Evolutionary conservation across 2,113 vertebrate species (phyloP), one percentile per base, ranked within the genome.

Genomic region (Casuarius casuarius): DNA sequence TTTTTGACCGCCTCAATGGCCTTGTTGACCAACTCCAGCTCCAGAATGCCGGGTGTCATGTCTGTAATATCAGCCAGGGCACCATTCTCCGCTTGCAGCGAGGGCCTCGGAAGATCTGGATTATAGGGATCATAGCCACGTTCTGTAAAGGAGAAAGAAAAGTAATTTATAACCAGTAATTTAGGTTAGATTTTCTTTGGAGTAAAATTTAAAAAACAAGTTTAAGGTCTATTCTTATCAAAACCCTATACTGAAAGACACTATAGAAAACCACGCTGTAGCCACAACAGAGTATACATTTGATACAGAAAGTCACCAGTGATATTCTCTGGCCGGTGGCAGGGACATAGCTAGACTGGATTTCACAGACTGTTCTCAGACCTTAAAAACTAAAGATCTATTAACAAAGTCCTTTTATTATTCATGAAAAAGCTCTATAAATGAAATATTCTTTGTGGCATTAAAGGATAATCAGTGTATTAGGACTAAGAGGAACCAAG

Each of bases 61-160:
- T 98, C 98, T 0, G 84, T 88, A 8, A 97, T 70, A 10, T 88
- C 84, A 8, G 84, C 72, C 90, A 97, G 89, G 6, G 59, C 1
- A 0, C 96, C 97, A 66, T 99, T 97, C 62, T 98, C 99, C 42
- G 90, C 97, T 91, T 98, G 97, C n/a, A 92, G 91, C 0, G 97
- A 95, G 7, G 97, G 96, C 73, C 98, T 98, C 15, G 98, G 98
- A 18, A 99, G 98, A 81, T 99, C 99, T 0, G 99, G 99, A 71
- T 99, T 99, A 97, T 99, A 99, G 2, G 99, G 99, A 93, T 99
- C 99, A 90, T 99, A 99, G 29, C 98, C 98, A 65, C 98, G 98
- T 14, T 99, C 99, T 99, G 97, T 0, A 49, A 35, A 61, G 76
- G 31, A 83, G 65, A 62, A 16, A 26, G 15, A 25, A 13, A 67